Conservation (phyloP, 2,888 invertebrate genomes). For the Tineola bisselliella region DNA sequence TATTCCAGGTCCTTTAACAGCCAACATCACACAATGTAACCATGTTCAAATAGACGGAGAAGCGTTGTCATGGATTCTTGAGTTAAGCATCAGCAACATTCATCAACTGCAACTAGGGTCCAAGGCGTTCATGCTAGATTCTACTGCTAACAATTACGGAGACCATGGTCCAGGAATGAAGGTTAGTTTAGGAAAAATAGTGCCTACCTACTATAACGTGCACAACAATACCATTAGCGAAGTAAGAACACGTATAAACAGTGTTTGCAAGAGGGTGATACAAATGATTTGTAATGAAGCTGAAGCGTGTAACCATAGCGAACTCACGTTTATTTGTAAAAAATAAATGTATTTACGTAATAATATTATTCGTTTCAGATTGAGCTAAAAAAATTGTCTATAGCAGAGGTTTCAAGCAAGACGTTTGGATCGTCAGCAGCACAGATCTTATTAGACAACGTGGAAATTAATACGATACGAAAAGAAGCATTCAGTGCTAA, state of each 20-base stretch:
- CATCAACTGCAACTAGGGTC: conserved; percentile 62
- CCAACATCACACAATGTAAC: conserved; percentile 66
- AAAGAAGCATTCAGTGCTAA: conserved; percentile 74
- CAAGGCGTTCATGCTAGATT: conserved; percentile 72
- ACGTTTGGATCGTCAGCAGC: conserved; percentile 74
- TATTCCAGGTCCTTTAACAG: conserved; percentile 70
- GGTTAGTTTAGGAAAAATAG: conserved; percentile 25
- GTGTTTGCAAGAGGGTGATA: neutral
- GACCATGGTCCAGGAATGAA: conserved; percentile 71
- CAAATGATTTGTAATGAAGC: neutral
- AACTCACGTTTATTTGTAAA: neutral
- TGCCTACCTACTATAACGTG: neutral
- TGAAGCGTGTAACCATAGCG: neutral
- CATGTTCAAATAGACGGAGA: conserved; percentile 69
- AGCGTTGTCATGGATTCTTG: conserved; percentile 73
- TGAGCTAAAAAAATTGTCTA: conserved; percentile 68
- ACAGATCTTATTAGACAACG: conserved; percentile 60
- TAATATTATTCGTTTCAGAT: conserved; percentile 58
- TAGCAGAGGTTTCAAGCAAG: conserved; percentile 67
- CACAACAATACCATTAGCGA: neutral
- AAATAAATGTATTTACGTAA: neutral
- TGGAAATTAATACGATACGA: conserved; percentile 64
- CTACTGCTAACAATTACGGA: conserved; percentile 66
- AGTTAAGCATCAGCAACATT: conserved; percentile 69
- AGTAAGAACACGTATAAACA: neutral